Base-by-base conservation (phyloP, 2,797 vertebrate genomes). In the Oreochromis mossambicus region DNA sequence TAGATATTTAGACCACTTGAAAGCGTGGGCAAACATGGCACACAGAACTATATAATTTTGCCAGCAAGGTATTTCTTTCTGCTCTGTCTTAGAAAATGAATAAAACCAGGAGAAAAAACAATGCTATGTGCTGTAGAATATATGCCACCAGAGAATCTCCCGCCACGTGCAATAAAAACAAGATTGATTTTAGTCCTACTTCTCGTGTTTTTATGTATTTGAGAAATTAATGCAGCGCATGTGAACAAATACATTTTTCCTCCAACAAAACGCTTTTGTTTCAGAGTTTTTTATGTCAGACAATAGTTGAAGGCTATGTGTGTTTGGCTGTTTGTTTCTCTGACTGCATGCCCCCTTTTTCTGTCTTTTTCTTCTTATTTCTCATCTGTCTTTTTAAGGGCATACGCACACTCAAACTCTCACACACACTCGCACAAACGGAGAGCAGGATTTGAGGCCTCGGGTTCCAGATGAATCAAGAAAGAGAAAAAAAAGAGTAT, bases 401-500 rank as follows among this genome's bases (percentile, higher is more conserved):
- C 83, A 87, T 68, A 76, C 36, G 12, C 26, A 26, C 70, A 70
- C 70, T 24, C 73, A 63, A 63, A 54, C 73, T 48, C 21, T 51
- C 70, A n/a, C 26, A 43, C 77, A 38, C 75, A 68, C 78, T 15
- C 6, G 11, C 73, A 50, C 76, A 24, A 81, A 24, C 19, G 3
- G 24, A 80, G 24, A 77, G 52, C 83, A 43, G 81, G 76, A 91
- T 87, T 86, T 83, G 87, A 90, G 83, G 91, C 91, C 92, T 88
- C 85, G 4, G 88, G 92, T 94, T 90, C 83, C 87, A 84, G 85
- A 91, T 91, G 83, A 92, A 87, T 92, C 85, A 70, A 92, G 91
- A 70, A 91, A 91, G 91, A 93, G 10, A 91, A 90, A 87, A 92
- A 94, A 94, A 92, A 93, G 87, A 91, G 91, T 89, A 92, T 93